Base-by-base conservation (phyloP, 2,888 invertebrate genomes). In the Sarcophaga subvicina region DNA sequence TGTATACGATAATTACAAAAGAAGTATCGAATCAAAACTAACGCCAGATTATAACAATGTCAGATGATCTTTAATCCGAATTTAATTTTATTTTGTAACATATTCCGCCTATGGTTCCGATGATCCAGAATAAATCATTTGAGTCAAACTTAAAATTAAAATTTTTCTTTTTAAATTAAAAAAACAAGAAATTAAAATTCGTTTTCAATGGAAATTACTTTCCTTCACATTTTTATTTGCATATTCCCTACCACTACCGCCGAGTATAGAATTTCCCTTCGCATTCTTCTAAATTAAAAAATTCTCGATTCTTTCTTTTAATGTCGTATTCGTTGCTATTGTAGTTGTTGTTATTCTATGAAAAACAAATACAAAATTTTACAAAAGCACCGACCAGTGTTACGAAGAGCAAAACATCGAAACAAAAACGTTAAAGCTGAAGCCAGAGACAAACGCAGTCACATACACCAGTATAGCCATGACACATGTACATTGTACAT, bases 321-420 rank as follows among this genome's bases (percentile, higher is more conserved):
- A 11, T 14, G 3, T 14, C 0, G 0, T 54, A 54, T 54, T 17
- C 17, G 54, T 54, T 5, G 12, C 3, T 54, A 17, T 54, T 54
- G 54, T 49, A 4, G 14, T 17, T 54, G 17, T 14, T 54, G 17
- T 54, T 54, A 17, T 14, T 54, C 12, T 3, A 1, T 14, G 17
- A 3, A 54, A 54, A 54, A 54, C 17, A 54, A 54, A 54, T 69
- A 70, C 37, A 72, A 69, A 67, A 78, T 67, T 27, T 78, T 78
- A 27, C 66, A 73, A 80, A 54, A 62, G 49, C 76, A 76, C 80
- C 60, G 76, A 72, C 49, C 71, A 72, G 66, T 62, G 49, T 71
- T 80, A 71, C 27, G 69, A 59, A 71, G 75, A 62, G 85, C 80
- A 60, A 67, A 71, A 80, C 59, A 80, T 80, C 76, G 54, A 14